These are phyloP conservation scores for Meda fulgida DNA, from an alignment of 2,797 vertebrate species.

Conservation along the genomic window DNA sequence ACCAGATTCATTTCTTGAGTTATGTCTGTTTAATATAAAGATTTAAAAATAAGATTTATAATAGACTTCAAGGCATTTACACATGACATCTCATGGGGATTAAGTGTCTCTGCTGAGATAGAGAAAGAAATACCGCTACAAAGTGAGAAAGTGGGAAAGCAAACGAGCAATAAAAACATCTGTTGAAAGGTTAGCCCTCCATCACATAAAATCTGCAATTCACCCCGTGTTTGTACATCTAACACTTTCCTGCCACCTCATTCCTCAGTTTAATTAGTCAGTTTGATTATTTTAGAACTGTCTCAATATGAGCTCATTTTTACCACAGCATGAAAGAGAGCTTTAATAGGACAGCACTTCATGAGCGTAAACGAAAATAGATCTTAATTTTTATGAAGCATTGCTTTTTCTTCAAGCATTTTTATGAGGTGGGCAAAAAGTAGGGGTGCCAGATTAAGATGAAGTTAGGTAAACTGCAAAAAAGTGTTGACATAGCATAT, in stretches of 20 bases:
- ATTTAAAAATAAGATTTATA: conserved; percentile 30
- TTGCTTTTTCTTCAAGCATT: conserved; percentile 1
- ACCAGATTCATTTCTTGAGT: conserved; percentile 34
- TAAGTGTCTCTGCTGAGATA: not conserved
- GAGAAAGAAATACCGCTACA: not conserved
- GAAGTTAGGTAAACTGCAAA: conserved; percentile 4
- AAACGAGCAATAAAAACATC: conserved; percentile 3
- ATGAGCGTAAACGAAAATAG: not conserved
- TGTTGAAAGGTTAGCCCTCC: conserved; percentile 14
- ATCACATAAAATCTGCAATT: conserved; percentile 26
- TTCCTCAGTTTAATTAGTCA: conserved; percentile 56
- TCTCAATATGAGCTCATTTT: conserved; percentile 33
- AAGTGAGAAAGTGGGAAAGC: conserved; percentile 1
- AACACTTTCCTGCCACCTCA: conserved; percentile 57
- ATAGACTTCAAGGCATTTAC: conserved; percentile 20
- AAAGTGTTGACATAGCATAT: conserved; percentile 12
- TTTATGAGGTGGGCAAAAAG: conserved; percentile 2
- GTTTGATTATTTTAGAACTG: conserved; percentile 65
- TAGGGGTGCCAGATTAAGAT: conserved; percentile 13
- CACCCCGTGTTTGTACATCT: conserved; percentile 54
- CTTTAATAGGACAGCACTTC: conserved; percentile 3
- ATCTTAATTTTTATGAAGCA: conserved; percentile 24
- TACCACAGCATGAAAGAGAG: conserved; percentile 36
- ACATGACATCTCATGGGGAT: not conserved
- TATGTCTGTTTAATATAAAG: conserved; percentile 25